phyloP scores from a whole-genome alignment of 2,888 invertebrate genomes.

The Crocallis elinguaria region DNA sequence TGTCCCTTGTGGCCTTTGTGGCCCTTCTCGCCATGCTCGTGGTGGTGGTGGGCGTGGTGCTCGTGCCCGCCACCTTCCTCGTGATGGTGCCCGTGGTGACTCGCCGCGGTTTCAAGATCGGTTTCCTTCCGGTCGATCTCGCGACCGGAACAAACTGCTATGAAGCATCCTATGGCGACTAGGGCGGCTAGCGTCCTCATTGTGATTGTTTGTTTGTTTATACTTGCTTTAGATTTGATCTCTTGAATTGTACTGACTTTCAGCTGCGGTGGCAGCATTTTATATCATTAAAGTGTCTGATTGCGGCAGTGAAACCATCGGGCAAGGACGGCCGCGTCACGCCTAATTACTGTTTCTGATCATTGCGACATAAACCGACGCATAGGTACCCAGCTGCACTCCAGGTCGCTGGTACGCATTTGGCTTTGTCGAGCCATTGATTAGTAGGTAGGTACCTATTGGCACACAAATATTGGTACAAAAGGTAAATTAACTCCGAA shows the following conservation, averaged over 20 bases:
- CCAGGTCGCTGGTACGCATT: constrained; percentile 32
- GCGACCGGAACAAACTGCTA: constrained; percentile 65
- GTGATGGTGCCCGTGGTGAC: constrained; percentile 80
- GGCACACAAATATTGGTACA: background rate
- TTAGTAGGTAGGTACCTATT: background rate
- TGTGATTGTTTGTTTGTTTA: constrained; percentile 40
- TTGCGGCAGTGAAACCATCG: constrained; percentile 79
- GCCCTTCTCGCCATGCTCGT: constrained; percentile 89
- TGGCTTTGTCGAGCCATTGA: background rate
- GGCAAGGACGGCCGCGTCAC: constrained; percentile 79
- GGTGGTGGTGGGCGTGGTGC: constrained; percentile 88
- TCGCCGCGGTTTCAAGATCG: constrained; percentile 82
- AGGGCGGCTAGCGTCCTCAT: constrained; percentile 81
- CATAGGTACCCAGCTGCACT: constrained; percentile 22
- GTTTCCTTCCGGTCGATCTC: constrained; percentile 63
- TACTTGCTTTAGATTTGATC: constrained; percentile 68
- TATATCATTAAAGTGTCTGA: constrained; percentile 74
- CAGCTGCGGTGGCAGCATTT: constrained; percentile 69
- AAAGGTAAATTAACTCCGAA: too few species aligned
- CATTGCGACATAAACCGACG: constrained; percentile 54
- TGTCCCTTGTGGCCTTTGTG: constrained; percentile 91
- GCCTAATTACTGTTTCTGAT: constrained; percentile 64
- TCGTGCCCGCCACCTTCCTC: constrained; percentile 88
- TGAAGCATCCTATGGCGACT: constrained; percentile 65
- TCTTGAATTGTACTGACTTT: constrained; percentile 71